Base-by-base conservation (phyloP, 2,797 vertebrate genomes). In the Acipenser transmontanus region DNA sequence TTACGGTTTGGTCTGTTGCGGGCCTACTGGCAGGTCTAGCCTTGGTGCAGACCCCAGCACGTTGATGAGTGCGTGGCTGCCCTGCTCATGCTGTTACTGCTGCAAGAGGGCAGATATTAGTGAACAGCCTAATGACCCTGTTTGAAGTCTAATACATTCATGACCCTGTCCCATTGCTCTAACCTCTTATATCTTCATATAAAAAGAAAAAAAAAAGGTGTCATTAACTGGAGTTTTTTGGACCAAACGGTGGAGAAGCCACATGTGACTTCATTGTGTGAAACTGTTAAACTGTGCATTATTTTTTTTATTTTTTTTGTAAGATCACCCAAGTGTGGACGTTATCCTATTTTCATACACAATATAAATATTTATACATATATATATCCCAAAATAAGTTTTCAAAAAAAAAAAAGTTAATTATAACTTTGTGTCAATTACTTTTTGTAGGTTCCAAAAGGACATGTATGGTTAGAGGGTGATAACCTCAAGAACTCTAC, bases 381-480 rank as follows among this genome's bases (percentile, higher is more conserved):
- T 34, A 34, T 34, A 34, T 17, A 34, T 34, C 34, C 34, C 34
- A 34, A 34, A 34, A 34, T 34, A 34, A 34, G 34, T 34, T 34
- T 3, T 34, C 17, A 1, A 17, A 17, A 17, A 17, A 17, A 17
- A 17, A 17, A 1, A 17, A 17, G 17, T 17, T 17, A 17, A 17
- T 34, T 34, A 34, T 34, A 34, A 34, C 34, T 34, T 34, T 34
- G 34, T 4, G 2, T 34, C 34, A 34, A 34, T 34, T 34, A 34
- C 34, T 4, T 34, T 34, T 54, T 84, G 69, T 68, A 99, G 97
- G 96, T 99, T 73, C 97, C 97, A 72, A 92, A 86, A 84, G 97
- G 97, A 77, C 96, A 99, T 3, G 92, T 98, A 73, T 99, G 97
- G 97, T 85, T 99, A 73, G 96, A 99, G 91, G 97, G 97, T 69